A percentile compares a stretch with the other conserved stretches of the same genome.
Evolutionary conservation across 2,113 vertebrate species (phyloP).

Genomic region (Phrynosoma blainvillii): DNA sequence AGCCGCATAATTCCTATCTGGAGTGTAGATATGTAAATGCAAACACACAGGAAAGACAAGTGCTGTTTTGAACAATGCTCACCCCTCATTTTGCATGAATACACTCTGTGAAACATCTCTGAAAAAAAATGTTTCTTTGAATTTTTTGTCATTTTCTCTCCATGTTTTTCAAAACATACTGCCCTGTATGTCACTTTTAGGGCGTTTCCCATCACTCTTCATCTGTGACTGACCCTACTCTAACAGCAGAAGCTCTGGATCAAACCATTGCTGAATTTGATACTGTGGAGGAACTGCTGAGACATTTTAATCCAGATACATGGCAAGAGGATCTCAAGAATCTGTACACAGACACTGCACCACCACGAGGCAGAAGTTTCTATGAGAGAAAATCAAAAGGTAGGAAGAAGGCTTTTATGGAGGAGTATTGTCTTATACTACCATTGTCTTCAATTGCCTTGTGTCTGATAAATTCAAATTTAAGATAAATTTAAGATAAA

Average conservation of each 20-base stretch:
- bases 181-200: constrained; percentile 78
- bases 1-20: no score
- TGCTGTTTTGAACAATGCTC: background rate
- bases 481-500: background rate
- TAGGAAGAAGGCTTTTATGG: constrained; percentile 60
- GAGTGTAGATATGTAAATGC: background rate
- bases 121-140: background rate
- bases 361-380: constrained; percentile 87
- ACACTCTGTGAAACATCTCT: background rate
- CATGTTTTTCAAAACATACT: constrained; percentile 66
- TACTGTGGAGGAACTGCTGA: constrained; percentile 91
- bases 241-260: constrained; percentile 86
- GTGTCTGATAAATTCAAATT: background rate
- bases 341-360: constrained; percentile 85
- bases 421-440: background rate
- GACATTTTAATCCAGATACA: constrained; percentile 87
- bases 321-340: constrained; percentile 94
- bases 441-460: background rate
- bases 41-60: background rate
- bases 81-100: background rate
- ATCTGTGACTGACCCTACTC: constrained; percentile 81
- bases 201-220: constrained; percentile 73
- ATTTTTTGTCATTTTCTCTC: constrained; percentile 39
- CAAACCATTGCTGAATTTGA: constrained; percentile 88
- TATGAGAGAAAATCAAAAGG: constrained; percentile 90